These are phyloP conservation scores for Prorops nasuta DNA, from an alignment of 1,140 invertebrate species.

Conservation along the genomic window DNA sequence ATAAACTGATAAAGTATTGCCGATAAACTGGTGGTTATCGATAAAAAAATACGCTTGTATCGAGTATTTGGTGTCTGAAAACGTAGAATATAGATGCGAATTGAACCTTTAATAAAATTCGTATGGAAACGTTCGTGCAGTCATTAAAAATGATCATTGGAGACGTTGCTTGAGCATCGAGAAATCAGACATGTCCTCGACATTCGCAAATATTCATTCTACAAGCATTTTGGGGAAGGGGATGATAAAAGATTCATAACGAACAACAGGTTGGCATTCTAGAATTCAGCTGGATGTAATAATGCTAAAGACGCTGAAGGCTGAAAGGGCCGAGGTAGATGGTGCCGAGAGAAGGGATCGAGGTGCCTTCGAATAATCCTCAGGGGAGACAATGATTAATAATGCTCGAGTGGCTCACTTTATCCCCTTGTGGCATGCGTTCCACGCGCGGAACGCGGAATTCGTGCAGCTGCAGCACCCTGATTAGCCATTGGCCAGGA, in stretches of 20 bases:
- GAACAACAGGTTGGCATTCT: slow-evolving; percentile 1
- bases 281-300: no score
- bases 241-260: slow-evolving; percentile 3
- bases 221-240: slow-evolving; percentile 7
- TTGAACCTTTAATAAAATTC: slow-evolving; percentile 11
- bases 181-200: slow-evolving; percentile 10
- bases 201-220: not conserved
- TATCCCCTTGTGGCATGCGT: not conserved
- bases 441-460: not conserved
- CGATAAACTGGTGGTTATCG: no score
- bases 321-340: not conserved
- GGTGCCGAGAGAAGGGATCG: not conserved
- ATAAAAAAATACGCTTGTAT: no score
- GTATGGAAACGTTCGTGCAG: slow-evolving; percentile 13
- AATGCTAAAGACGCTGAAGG: no score
- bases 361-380: slow-evolving; percentile 8
- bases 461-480: no score
- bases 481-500: no score
- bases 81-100: slow-evolving; percentile 13
- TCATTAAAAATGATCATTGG: slow-evolving; percentile 9
- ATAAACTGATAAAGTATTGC: no score
- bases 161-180: slow-evolving; percentile 4
- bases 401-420: slow-evolving; percentile 5
- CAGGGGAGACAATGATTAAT: slow-evolving; percentile 19
- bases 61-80: not conserved